Evolutionary conservation across 2,113 vertebrate genomes (phyloP).

Genomic region (Oncorhynchus masou): DNA sequence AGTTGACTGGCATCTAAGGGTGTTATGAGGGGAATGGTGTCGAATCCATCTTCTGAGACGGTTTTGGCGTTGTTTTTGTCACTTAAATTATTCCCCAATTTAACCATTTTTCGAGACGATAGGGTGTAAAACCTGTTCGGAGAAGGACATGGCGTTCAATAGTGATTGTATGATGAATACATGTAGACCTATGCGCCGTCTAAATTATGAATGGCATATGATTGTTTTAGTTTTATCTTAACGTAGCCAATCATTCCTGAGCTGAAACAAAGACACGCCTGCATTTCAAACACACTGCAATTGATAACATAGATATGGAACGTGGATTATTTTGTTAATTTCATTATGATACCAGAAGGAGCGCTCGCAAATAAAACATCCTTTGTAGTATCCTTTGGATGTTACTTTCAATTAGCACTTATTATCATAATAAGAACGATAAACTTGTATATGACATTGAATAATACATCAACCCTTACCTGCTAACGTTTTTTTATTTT

Average conservation of each 20-base stretch:
- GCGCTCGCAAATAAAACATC: too few relatives aligned
- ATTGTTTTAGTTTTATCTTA: too few relatives aligned
- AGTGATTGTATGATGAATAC: not conserved
- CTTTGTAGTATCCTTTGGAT: too few relatives aligned
- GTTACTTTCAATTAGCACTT: too few relatives aligned
- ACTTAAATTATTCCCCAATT: slow-evolving; percentile 90
- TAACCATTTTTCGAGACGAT: slow-evolving; percentile 80
- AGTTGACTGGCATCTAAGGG: slow-evolving; percentile 93
- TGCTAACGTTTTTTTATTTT: slow-evolving; percentile 7
- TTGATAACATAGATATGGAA: not conserved
- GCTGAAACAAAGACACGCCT: not conserved
- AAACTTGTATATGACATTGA: not conserved
- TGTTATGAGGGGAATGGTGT: slow-evolving; percentile 94
- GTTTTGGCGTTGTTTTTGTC: slow-evolving; percentile 85
- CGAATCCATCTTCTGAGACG: slow-evolving; percentile 89
- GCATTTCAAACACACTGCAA: not conserved
- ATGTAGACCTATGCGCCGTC: not conserved
- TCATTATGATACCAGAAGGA: too few relatives aligned
- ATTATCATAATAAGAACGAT: not conserved
- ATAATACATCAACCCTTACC: slow-evolving; percentile 45
- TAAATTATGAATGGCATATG: not conserved
- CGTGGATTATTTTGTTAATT: too few relatives aligned
- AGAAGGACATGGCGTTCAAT: not conserved
- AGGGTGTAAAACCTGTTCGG: slow-evolving; percentile 22
- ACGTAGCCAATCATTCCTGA: too few relatives aligned